A percentile compares a stretch with the other conserved stretches of the same genome.
These are phyloP conservation scores for Prolemur simus DNA, from an alignment of 2,113 vertebrate species.

Conservation along the genomic window DNA sequence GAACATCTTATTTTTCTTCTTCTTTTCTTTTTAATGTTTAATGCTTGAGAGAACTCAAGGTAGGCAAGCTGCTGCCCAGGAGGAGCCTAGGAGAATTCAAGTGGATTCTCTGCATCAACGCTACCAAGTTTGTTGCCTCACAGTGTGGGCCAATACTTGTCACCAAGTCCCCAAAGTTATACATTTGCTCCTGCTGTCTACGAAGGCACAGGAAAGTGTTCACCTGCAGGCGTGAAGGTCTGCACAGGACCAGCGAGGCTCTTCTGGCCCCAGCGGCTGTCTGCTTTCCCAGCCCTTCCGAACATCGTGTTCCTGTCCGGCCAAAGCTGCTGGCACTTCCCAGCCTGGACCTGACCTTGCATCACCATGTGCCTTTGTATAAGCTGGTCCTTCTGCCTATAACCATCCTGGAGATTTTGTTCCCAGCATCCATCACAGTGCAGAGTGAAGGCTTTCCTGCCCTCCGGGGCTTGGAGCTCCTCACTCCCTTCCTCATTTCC, in stretches of 20 bases:
- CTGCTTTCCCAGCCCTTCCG: neutral
- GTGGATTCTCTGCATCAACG: neutral
- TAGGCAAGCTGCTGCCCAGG: no score
- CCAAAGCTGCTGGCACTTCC: neutral
- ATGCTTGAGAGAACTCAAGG: no score
- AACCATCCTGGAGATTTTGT: neutral
- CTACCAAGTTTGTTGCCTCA: neutral
- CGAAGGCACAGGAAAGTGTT: neutral
- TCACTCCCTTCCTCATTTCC: neutral
- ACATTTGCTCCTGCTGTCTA: neutral
- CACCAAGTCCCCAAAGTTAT: neutral
- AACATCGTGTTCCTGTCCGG: neutral
- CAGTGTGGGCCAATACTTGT: neutral
- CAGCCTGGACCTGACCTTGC: neutral
- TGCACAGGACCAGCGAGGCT: neutral
- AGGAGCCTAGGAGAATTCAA: no score
- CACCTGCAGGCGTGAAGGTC: neutral
- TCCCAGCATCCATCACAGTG: neutral
- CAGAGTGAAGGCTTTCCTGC: neutral
- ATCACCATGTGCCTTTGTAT: fast-evolving
- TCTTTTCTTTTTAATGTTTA: no score
- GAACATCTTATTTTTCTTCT: neutral
- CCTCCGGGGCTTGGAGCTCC: neutral
- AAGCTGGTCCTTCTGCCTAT: neutral
- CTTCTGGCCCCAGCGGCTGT: neutral